Percentiles rank a stretch among this genome's conserved stretches.
These are phyloP conservation scores for Dryobota labecula DNA, from an alignment of 2,888 invertebrate species.

Conservation along the genomic window DNA sequence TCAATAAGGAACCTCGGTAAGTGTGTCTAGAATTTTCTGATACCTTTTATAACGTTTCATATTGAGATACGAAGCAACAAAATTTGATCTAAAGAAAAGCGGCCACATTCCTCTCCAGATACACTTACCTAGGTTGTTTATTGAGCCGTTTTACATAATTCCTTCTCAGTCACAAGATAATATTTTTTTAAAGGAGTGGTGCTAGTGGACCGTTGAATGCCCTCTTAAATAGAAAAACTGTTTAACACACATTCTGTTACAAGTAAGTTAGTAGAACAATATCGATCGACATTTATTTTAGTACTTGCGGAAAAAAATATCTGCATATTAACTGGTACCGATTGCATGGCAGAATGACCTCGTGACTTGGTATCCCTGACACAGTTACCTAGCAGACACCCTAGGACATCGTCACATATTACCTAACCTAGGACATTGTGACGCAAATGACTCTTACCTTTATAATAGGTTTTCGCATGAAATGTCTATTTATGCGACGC, in stretches of 20 bases:
- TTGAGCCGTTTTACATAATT: no score
- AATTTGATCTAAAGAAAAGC: no score
- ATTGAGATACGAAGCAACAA: no score
- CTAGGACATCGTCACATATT: slow-evolving; percentile 64
- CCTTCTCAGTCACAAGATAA: no score
- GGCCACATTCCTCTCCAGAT: no score
- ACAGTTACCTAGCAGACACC: slow-evolving; percentile 51
- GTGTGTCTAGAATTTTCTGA: no score
- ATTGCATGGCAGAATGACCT: slow-evolving; percentile 62
- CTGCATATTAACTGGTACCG: slow-evolving; percentile 53
- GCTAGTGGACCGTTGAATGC: no score
- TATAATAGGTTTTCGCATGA: slow-evolving; percentile 40
- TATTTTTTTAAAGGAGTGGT: no score
- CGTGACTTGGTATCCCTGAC: slow-evolving; percentile 59
- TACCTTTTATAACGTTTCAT: no score
- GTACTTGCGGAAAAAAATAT: slow-evolving; percentile 49
- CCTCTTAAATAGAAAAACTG: slow-evolving; percentile 1
- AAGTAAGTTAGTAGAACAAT: slow-evolving; percentile 43
- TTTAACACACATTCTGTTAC: slow-evolving; percentile 2
- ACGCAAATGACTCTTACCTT: slow-evolving; percentile 54
- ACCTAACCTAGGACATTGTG: slow-evolving; percentile 60
- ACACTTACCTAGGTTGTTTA: no score
- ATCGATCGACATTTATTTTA: slow-evolving; percentile 59
- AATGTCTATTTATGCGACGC: slow-evolving; percentile 17
- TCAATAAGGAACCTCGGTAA: no score